These are phyloP conservation scores for Alloscopus bannaensis DNA, from an alignment of 2,888 invertebrate genomes.

Conservation along the genomic window DNA sequence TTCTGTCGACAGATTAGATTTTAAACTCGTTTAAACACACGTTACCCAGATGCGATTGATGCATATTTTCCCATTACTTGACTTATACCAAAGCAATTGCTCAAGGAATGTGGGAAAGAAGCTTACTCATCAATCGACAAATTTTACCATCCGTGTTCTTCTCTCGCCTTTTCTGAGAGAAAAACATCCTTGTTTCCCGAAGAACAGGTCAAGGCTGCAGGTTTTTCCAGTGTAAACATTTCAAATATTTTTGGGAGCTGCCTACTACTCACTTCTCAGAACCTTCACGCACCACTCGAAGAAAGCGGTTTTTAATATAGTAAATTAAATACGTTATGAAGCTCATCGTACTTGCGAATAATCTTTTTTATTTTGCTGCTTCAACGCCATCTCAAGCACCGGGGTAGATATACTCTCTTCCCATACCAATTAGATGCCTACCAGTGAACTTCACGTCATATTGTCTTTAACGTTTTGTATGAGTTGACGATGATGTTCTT, in stretches of 20 bases:
- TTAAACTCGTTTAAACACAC: slow-evolving; percentile 6
- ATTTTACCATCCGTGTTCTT: neutral
- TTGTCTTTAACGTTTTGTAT: too few species aligned
- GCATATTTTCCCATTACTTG: slow-evolving; percentile 1
- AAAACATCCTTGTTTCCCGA: neutral
- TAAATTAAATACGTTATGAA: too few species aligned
- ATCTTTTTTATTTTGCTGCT: too few species aligned
- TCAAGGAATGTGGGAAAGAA: slow-evolving; percentile 2
- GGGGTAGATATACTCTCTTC: too few species aligned
- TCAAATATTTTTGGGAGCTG: slow-evolving; percentile 15
- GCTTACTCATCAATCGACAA: neutral
- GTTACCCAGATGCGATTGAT: neutral
- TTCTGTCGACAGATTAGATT: slow-evolving; percentile 7
- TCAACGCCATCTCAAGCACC: too few species aligned
- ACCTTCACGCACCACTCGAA: too few species aligned
- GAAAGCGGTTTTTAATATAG: too few species aligned
- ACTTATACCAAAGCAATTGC: neutral
- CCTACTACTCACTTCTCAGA: too few species aligned
- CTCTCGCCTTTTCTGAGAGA: neutral
- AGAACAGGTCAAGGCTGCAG: slow-evolving; percentile 61
- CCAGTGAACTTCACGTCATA: too few species aligned
- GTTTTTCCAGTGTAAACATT: slow-evolving; percentile 61
- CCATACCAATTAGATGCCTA: too few species aligned
- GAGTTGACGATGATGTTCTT: too few species aligned
- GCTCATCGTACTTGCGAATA: too few species aligned